A percentile compares a stretch with the other conserved stretches of the same genome.
These are phyloP conservation scores for Cathartes aura DNA, from an alignment of 2,113 vertebrate species.

Conservation along the genomic window DNA sequence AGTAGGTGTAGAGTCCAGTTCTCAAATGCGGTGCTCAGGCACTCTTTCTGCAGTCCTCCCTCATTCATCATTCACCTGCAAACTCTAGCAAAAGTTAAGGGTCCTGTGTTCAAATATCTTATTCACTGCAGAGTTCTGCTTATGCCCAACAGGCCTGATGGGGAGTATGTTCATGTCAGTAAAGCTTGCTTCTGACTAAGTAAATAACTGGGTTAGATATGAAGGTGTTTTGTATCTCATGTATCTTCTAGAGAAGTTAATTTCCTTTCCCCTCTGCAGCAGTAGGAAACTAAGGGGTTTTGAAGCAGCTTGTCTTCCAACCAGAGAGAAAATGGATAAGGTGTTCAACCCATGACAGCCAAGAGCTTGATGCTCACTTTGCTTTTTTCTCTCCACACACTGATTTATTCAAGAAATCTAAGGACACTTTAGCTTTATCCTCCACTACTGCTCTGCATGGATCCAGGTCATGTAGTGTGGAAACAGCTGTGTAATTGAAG, in stretches of 20 bases:
- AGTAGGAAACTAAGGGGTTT: background rate
- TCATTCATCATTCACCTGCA: background rate
- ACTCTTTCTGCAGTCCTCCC: background rate
- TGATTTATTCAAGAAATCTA: background rate
- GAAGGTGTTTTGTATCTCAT: background rate
- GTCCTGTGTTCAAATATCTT: background rate
- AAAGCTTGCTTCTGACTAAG: background rate
- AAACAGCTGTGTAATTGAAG: background rate
- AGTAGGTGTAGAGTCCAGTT: background rate
- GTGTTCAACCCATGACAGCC: background rate
- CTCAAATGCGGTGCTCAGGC: accelerated
- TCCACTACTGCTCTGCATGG: background rate
- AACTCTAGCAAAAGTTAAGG: background rate
- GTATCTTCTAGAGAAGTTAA: background rate
- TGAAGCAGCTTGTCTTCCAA: background rate
- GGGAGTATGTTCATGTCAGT: background rate
- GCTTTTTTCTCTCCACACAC: background rate
- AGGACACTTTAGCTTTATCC: background rate
- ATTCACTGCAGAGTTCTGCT: background rate
- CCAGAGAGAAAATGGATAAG: background rate
- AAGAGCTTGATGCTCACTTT: background rate
- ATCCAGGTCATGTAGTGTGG: background rate
- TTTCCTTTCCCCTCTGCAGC: background rate
- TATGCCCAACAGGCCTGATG: no score
- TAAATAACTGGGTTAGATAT: background rate